These are phyloP conservation scores for Chymomyza fuscimana DNA, from an alignment of 2,888 invertebrate species.

Conservation along the genomic window DNA sequence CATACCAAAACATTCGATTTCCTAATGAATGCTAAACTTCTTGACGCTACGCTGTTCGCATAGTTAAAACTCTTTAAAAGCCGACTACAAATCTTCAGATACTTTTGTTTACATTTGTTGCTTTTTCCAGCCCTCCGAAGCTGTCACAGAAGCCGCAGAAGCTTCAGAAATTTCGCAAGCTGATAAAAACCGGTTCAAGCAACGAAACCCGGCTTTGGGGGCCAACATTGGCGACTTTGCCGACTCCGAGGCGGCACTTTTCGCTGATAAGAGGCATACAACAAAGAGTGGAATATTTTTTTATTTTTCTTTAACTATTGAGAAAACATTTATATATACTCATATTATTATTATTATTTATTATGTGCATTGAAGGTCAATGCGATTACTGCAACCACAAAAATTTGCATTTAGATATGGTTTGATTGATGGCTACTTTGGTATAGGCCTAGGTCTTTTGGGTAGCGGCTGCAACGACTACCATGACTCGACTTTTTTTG, in stretches of 20 bases:
- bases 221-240: not conserved
- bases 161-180: slow-evolving; percentile 51
- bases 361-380: slow-evolving; percentile 43
- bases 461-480: not conserved
- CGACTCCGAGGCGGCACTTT: not conserved
- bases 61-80: slow-evolving; percentile 22
- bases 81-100: not conserved
- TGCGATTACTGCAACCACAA: slow-evolving; percentile 36
- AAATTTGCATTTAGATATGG: slow-evolving; percentile 48
- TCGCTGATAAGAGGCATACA: slow-evolving; percentile 45
- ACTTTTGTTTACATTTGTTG: not conserved
- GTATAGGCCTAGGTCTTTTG: not conserved
- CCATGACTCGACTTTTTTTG: not conserved
- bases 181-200: slow-evolving; percentile 64
- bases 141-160: slow-evolving; percentile 14
- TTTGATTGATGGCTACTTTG: slow-evolving; percentile 17
- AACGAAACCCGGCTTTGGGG: slow-evolving; percentile 7
- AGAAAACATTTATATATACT: slow-evolving; percentile 27
- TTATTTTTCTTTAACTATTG: slow-evolving; percentile 30
- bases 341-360: slow-evolving; percentile 7
- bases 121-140: not conserved
- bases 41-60: slow-evolving; percentile 48
- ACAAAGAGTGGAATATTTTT: slow-evolving; percentile 14
- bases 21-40: slow-evolving; percentile 45
- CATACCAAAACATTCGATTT: slow-evolving; percentile 57